These are phyloP conservation scores for Pseudomugil gertrudae DNA, from an alignment of 2,797 vertebrate genomes.

Conservation along the genomic window DNA sequence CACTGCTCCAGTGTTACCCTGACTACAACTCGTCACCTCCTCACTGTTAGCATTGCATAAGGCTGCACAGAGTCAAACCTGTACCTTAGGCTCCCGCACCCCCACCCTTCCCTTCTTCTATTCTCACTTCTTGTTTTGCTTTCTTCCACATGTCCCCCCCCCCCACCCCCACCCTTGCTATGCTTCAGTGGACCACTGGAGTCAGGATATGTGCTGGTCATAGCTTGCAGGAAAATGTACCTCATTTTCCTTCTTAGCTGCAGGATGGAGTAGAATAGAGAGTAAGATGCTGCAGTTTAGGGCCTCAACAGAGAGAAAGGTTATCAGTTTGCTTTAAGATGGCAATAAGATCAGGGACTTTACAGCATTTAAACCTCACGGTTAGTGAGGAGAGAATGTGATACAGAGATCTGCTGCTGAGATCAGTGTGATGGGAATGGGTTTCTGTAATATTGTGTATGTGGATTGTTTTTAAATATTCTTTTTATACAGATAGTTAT, in stretches of 20 bases:
- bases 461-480: not conserved
- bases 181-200: too few species aligned
- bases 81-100: conserved; percentile 49
- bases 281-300: conserved; percentile 44
- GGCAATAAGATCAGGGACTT: conserved; percentile 24
- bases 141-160: conserved; percentile 41
- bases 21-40: conserved; percentile 25
- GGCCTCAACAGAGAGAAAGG: conserved; percentile 44
- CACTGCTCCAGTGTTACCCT: conserved; percentile 39
- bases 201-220: conserved; percentile 37
- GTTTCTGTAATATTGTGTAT: not conserved
- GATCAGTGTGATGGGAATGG: not conserved
- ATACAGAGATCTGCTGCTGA: not conserved
- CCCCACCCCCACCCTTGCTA: conserved; percentile 20
- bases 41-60: conserved; percentile 47
- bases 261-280: conserved; percentile 31
- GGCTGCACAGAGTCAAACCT: conserved; percentile 50
- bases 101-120: conserved; percentile 39
- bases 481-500: too few species aligned
- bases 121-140: conserved; percentile 27
- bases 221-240: conserved; percentile 66
- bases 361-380: conserved; percentile 8
- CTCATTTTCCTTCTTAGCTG: conserved; percentile 52
- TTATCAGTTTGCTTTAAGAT: conserved; percentile 24
- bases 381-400: not conserved